These are phyloP conservation scores for Styela clava DNA, from an alignment of 23 tunicate species.

Conservation along the genomic window DNA sequence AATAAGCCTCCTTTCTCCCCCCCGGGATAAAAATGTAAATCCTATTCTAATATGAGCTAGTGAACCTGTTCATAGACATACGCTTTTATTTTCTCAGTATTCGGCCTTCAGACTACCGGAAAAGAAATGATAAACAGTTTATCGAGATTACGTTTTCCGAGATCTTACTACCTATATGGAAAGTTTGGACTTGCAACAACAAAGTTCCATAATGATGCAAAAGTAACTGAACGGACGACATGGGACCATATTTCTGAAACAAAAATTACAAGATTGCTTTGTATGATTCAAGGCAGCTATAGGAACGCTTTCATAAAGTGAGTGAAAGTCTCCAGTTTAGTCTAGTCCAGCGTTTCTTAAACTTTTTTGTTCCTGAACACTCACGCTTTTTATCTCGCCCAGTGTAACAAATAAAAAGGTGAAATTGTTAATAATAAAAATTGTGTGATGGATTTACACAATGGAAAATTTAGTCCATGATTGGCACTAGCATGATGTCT, in stretches of 20 bases:
- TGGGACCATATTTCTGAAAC: conserved; percentile 57
- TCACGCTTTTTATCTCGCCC: too few species aligned
- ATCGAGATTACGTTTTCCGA: conserved; percentile 15
- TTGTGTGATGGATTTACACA: too few species aligned
- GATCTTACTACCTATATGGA: conserved; percentile 39
- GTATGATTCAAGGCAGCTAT: conserved; percentile 37
- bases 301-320: conserved; percentile 57
- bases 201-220: conserved; percentile 5
- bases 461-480: too few species aligned
- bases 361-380: too few species aligned
- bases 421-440: too few species aligned
- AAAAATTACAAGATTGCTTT: conserved; percentile 24
- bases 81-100: conserved; percentile 22
- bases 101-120: conserved; percentile 43
- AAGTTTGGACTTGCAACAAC: conserved; percentile 45
- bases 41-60: too few species aligned
- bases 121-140: conserved; percentile 13
- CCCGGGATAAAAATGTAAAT: too few species aligned
- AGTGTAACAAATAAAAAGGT: too few species aligned
- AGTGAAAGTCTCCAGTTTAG: background rate
- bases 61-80: too few species aligned
- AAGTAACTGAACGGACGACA: conserved; percentile 38
- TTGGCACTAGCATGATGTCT: too few species aligned
- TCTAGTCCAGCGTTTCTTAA: too few species aligned
- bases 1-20: too few species aligned